These are phyloP conservation scores for Cryptoblepharus egeriae DNA, from an alignment of 2,797 vertebrate genomes.

Conservation along the genomic window DNA sequence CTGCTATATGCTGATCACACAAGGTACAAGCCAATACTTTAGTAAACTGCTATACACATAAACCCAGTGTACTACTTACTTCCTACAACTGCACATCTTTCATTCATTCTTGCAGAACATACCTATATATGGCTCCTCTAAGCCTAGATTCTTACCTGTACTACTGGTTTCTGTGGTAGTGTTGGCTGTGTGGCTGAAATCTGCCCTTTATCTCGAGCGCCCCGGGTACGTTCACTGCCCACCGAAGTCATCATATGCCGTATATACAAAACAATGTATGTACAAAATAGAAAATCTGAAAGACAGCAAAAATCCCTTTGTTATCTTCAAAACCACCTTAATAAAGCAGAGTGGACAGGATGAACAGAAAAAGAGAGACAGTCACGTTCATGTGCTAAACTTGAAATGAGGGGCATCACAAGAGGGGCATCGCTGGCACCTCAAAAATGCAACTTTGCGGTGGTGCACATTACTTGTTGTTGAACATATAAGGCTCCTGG, in stretches of 20 bases:
- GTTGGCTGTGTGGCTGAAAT: constrained; percentile 85
- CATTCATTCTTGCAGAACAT: background rate
- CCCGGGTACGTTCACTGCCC: constrained; percentile 91
- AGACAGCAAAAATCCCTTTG: background rate
- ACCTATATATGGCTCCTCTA: background rate
- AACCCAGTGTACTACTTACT: background rate
- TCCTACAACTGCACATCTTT: background rate
- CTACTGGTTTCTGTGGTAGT: constrained; percentile 90
- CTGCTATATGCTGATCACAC: background rate
- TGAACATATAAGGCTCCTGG: background rate
- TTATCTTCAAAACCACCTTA: too few species aligned
- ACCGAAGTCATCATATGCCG: constrained; percentile 99
- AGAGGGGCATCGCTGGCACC: too few species aligned
- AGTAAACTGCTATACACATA: background rate
- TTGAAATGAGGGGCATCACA: too few species aligned
- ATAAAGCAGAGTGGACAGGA: too few species aligned
- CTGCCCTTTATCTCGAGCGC: constrained; percentile 91
- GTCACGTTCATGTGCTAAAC: background rate
- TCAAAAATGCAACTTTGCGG: too few species aligned
- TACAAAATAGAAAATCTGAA: constrained; percentile 99
- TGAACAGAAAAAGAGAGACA: background rate
- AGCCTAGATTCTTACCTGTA: constrained; percentile 85
- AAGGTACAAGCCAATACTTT: background rate
- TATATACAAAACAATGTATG: constrained; percentile 99
- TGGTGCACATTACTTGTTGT: too few species aligned